phyloP scores from a whole-genome alignment of 1,140 invertebrate species.

The Zaprionus gabonicus region DNA sequence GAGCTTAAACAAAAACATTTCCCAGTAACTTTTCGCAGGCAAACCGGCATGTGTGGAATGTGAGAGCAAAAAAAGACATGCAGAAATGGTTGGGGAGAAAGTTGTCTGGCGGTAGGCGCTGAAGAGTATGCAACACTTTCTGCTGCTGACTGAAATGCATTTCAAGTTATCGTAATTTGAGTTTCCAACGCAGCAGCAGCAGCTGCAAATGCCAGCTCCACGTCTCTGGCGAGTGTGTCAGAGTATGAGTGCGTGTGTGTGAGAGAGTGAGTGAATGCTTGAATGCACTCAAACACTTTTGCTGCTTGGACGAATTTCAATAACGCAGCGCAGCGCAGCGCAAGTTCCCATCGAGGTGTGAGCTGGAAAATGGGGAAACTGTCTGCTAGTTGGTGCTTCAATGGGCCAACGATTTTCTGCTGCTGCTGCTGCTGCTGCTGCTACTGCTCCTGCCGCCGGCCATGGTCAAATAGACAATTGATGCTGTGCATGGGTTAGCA shows the following conservation, averaged over 20 bases:
- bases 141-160: slow-evolving; percentile 51
- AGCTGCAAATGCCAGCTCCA: slow-evolving; percentile 30
- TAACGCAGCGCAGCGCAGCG: slow-evolving; percentile 63
- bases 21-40: slow-evolving; percentile 9
- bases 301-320: slow-evolving; percentile 71
- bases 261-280: slow-evolving; percentile 47
- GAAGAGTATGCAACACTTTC: slow-evolving; percentile 26
- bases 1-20: slow-evolving; percentile 41
- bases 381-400: slow-evolving; percentile 43
- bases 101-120: slow-evolving; percentile 1
- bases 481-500: slow-evolving; percentile 63
- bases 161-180: slow-evolving; percentile 51
- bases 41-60: not conserved
- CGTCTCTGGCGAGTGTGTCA: not conserved
- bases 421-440: slow-evolving; percentile 15
- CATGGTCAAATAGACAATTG: slow-evolving; percentile 75
- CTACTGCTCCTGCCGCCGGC: slow-evolving; percentile 12
- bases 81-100: not conserved
- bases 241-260: not conserved
- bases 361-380: slow-evolving; percentile 24
- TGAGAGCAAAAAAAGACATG: not conserved
- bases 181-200: slow-evolving; percentile 12
- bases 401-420: slow-evolving; percentile 48
- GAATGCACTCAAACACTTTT: slow-evolving; percentile 80
- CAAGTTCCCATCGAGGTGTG: slow-evolving; percentile 3